Evolutionary conservation across 2,888 invertebrate genomes (phyloP), one percentile per base, ranked within the genome.

Genomic region (Gari tellinella): DNA sequence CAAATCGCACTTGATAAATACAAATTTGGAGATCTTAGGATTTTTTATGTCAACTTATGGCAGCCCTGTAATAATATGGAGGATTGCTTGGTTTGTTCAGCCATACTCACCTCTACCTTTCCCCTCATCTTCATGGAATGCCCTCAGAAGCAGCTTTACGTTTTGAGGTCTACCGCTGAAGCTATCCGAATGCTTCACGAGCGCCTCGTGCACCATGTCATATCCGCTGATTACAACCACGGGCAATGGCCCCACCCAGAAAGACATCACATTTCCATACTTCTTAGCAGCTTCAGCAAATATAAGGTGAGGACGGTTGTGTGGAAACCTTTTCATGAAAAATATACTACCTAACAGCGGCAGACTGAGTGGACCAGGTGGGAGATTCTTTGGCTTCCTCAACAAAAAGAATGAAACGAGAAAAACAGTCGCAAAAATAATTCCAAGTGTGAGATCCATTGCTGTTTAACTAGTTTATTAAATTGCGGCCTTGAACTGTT

Each of bases 241-340:
- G 1, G 43, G 31, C 17, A 61, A 57, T 8, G 26, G 52, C 0
- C 76, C 80, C 14, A 80, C 17, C 14, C 60, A 45, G 7, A 82
- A 45, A 14, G 68, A 52, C 43, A 72, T 66, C 8, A 82, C 57
- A 17, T 72, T 66, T 5, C 82, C 82, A 21, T 82, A 79, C 17
- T 66, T 64, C 46, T 49, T 53, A 2, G 55, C 12, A 8, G 43
- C 19, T n/a, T 75, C 64, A 10, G 17, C n/a, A 17, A 75, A 15
- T 15, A 56, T 60, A 31, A 55, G 19, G 41, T 65, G 56, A 4
- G 57, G 43, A 37, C 53, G 45, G 3, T 37, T 51, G 19, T 40
- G 51, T n/a, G 19, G n/a, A 1, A 60, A 31, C 15, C 15, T n/a
- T 17, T 48, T 12, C 12, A 60, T 2, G 8, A 60, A 3, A 14